Conservation (phyloP, 1,140 invertebrate genomes). For the Trissolcus basalis region DNA sequence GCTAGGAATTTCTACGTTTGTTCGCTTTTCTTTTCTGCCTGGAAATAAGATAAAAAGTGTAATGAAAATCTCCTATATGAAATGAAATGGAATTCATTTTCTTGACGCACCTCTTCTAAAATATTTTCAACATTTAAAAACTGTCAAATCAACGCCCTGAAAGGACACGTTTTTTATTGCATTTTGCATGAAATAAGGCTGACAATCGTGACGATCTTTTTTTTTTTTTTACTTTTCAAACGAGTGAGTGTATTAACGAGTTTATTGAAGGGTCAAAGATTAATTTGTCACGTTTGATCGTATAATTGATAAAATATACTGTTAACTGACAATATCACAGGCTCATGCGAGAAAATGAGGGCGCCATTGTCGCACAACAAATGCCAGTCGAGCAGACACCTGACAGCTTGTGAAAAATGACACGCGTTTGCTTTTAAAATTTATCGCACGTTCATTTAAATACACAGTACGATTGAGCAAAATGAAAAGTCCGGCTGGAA, state of each 20-base stretch:
- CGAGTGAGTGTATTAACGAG: conserved; percentile 21
- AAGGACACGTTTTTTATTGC: too few relatives aligned
- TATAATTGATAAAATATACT: conserved; percentile 54
- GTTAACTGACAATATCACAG: conserved; percentile 46
- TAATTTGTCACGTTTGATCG: conserved; percentile 55
- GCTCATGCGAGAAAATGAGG: conserved; percentile 39
- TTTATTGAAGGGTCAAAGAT: conserved; percentile 54
- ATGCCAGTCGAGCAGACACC: conserved; percentile 21
- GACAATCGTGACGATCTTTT: too few relatives aligned
- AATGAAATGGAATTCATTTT: not conserved
- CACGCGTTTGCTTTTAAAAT: conserved; percentile 36
- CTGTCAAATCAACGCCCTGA: conserved; percentile 37
- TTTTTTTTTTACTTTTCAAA: too few relatives aligned
- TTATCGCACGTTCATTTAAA: conserved; percentile 50
- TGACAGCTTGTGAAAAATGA: conserved; percentile 53
- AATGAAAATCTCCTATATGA: not conserved
- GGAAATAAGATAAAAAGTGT: not conserved
- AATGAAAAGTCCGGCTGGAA: conserved; percentile 33
- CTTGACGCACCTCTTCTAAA: not conserved
- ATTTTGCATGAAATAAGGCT: too few relatives aligned
- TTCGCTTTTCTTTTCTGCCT: not conserved
- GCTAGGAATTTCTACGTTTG: not conserved
- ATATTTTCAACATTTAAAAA: conserved; percentile 31
- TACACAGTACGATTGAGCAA: conserved; percentile 32
- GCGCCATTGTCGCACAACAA: conserved; percentile 46